Evolutionary conservation across 2,797 vertebrate species (phyloP), one percentile per base, ranked within the genome.

Genomic region (Parauchenoglanis punctatus): DNA sequence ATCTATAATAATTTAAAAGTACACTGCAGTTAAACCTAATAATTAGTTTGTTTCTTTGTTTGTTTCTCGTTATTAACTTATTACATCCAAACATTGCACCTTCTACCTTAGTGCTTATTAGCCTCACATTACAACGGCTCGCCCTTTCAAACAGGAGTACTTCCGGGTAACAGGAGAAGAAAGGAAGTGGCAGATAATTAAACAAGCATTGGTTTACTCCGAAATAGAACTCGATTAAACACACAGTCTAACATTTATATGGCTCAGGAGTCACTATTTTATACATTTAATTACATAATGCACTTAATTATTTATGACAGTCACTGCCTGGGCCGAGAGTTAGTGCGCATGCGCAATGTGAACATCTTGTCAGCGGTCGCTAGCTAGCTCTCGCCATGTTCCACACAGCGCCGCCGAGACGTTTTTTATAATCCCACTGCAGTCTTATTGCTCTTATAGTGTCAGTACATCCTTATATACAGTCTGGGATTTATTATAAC

Each of bases 361-460:
- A 49, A 23, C 15, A 2, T 25, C 15, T n/a, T 85, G 84, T 31
- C 58, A 63, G 70, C 10, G 40, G 58, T 28, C 63, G 70, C 46
- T 49, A 35, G 35, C 83, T 85, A 85, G 89, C 87, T 54, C 83
- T 89, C 90, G 94, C 94, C 94, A 96, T 96, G 95, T 95, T 96
- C 93, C 91, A 91, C 92, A 94, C 94, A 94, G 91, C 92, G 92
- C 93, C 92, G 93, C 87, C 90, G 91, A 94, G 93, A 93, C 92
- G 94, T 92, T 93, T 90, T 93, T 85, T 90, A 72, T 80, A 81
- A 93, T 90, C 93, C 91, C 89, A 88, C 91, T 92, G 4, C 70
- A 89, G 90, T n/a, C 1, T 90, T 92, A 83, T 85, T 86, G 91
- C 92, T 90, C 56, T 65, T 61, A 61, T 49, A 18, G 52, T 23